These are phyloP conservation scores for Temnothorax curvispinosus DNA, from an alignment of 1,140 invertebrate genomes.

Conservation along the genomic window DNA sequence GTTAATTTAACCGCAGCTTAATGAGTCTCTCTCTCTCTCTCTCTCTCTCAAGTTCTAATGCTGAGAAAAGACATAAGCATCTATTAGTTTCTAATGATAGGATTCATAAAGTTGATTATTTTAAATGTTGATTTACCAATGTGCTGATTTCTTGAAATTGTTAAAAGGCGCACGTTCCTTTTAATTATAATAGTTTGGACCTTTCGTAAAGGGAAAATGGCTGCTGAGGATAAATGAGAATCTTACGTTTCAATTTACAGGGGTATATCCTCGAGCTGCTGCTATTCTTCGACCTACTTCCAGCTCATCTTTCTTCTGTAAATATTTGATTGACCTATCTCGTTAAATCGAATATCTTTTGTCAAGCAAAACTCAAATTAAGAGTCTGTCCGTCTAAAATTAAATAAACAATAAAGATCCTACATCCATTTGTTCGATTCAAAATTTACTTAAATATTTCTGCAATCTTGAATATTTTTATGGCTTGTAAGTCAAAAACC, in stretches of 20 bases:
- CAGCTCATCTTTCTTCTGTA: constrained; percentile 10
- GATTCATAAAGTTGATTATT: not conserved
- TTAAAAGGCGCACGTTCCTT: not conserved
- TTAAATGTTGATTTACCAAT: not conserved
- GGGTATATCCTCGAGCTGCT: not conserved
- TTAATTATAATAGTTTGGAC: not conserved
- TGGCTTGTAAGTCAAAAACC: not conserved
- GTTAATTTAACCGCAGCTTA: constrained; percentile 8
- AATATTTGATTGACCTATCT: constrained; percentile 44
- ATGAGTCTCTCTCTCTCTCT: not conserved
- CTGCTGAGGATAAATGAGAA: constrained; percentile 2
- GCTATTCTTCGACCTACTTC: not conserved
- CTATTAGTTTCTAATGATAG: not conserved
- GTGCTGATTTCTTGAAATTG: not conserved
- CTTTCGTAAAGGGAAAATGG: not conserved
- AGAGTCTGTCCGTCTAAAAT: not conserved
- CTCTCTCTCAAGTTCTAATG: not conserved
- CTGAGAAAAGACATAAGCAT: not conserved
- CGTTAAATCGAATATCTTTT: constrained; percentile 13
- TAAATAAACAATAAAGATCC: not conserved
- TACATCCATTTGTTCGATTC: not conserved
- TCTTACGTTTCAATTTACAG: constrained; percentile 23
- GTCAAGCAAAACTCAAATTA: not conserved
- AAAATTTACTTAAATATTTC: not conserved
- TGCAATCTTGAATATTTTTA: not conserved